Evolutionary conservation across 1,140 invertebrate species (phyloP), one percentile per base, ranked within the genome.

Genomic region (Homarus americanus): DNA sequence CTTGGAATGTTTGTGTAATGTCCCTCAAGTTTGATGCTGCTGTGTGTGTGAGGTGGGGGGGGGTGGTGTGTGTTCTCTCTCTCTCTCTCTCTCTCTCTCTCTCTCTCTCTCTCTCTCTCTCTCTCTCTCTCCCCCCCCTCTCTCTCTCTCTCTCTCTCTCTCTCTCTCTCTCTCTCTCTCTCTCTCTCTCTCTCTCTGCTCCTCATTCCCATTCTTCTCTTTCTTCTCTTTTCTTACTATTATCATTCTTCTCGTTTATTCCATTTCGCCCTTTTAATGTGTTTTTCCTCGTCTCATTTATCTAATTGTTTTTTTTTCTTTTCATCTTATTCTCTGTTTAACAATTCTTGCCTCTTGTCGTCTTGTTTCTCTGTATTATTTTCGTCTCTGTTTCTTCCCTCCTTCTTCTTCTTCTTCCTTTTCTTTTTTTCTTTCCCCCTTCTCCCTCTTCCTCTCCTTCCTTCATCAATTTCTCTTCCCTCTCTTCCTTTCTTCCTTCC

Each of bases 111-210:
- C 34, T 10, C 1, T 1, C 10, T 4, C 66, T 17, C 24, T 10
- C 34, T 15, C 24, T 15, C 24, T 72, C 24, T 28, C 2, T 9
- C 34, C 24, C 9, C 24, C 34, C 24, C 7, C 66, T 72, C 3
- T 72, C 66, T 72, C 66, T 72, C 66, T 4, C 66, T 72, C 66
- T 72, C 53, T 63, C 53, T 63, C 53, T 63, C 53, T 63, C 53
- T 63, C 53, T 63, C 53, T 63, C 53, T 63, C 53, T 63, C 53
- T 63, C 53, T 63, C 53, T 63, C 53, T 63, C 53, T 63, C 53
- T 63, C 53, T 63, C 53, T 63, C 53, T 63, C 53, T 63, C 53
- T 63, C 53, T 63, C 53, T 63, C 53, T 63, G 10, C 24, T 24
- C 34, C 3, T 10, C 66, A 10, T 72, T 72, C 66, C 66, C 7